Evolutionary conservation across 2,888 invertebrate genomes (phyloP).

Genomic region (Altica lythri): DNA sequence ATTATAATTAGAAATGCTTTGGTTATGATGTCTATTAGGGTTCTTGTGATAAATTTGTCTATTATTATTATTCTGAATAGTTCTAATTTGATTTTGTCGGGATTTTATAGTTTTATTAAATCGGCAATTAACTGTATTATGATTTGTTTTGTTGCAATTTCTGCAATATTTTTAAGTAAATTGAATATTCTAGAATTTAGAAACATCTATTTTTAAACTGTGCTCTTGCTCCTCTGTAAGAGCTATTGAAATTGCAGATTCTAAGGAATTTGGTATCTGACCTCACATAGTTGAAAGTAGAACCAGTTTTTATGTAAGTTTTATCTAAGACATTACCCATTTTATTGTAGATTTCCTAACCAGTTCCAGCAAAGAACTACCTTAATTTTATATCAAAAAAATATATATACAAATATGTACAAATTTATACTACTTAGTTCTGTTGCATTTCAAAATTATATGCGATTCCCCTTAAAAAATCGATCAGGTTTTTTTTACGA

Average conservation of each 20-base stretch:
- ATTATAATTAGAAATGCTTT: not conserved
- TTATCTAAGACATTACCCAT: too few relatives aligned
- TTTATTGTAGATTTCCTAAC: too few relatives aligned
- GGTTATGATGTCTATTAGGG: slow-evolving; percentile 14
- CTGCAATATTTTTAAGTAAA: slow-evolving; percentile 16
- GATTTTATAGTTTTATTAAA: slow-evolving; percentile 2
- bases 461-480: too few relatives aligned
- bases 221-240: not conserved
- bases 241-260: not conserved
- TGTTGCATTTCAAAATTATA: too few relatives aligned
- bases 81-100: slow-evolving; percentile 9
- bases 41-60: slow-evolving; percentile 6
- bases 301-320: too few relatives aligned
- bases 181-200: slow-evolving; percentile 12
- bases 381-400: too few relatives aligned
- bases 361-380: too few relatives aligned
- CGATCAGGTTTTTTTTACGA: too few relatives aligned
- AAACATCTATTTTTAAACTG: not conserved
- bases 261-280: not conserved
- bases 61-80: not conserved
- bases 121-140: slow-evolving; percentile 16
- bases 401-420: too few relatives aligned
- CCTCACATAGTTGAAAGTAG: too few relatives aligned
- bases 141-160: slow-evolving; percentile 14
- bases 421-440: too few relatives aligned